These are phyloP conservation scores for Nycteola revayana DNA, from an alignment of 2,888 invertebrate genomes.

Conservation along the genomic window DNA sequence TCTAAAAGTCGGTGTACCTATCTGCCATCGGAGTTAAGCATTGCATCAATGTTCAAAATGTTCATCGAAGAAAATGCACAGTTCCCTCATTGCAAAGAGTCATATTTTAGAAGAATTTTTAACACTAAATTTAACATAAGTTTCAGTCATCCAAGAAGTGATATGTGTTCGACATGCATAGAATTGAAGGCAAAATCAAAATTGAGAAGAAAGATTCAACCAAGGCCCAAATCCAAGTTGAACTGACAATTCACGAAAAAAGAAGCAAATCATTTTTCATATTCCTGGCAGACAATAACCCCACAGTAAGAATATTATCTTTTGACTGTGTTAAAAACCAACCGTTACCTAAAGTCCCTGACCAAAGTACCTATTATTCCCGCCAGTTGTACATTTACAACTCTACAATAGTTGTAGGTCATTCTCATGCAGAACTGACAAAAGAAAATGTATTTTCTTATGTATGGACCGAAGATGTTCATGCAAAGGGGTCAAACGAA, in stretches of 20 bases:
- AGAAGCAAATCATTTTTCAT: slow-evolving; percentile 6
- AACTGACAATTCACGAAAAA: slow-evolving; percentile 5
- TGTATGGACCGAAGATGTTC: slow-evolving; percentile 10
- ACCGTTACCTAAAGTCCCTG: slow-evolving; percentile 16
- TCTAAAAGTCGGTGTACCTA: slow-evolving; percentile 20
- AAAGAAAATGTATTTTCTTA: slow-evolving; percentile 13
- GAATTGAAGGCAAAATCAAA: slow-evolving; percentile 14
- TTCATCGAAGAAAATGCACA: slow-evolving; percentile 14
- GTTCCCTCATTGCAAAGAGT: slow-evolving; percentile 17
- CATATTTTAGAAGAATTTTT: slow-evolving; percentile 19
- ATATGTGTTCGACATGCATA: slow-evolving; percentile 16
- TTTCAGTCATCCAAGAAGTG: slow-evolving; percentile 14
- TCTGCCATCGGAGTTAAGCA: slow-evolving; percentile 15
- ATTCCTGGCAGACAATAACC: slow-evolving; percentile 8
- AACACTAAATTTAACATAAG: slow-evolving; percentile 15
- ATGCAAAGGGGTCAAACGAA: slow-evolving; percentile 26
- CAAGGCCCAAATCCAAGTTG: slow-evolving; percentile 5
- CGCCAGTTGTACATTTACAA: slow-evolving; percentile 17
- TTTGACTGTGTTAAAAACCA: slow-evolving; percentile 19
- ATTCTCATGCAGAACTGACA: slow-evolving; percentile 9
- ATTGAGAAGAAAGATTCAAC: slow-evolving; percentile 9
- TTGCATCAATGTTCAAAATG: slow-evolving; percentile 23
- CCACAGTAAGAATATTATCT: slow-evolving; percentile 11
- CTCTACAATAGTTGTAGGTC: slow-evolving; percentile 12
- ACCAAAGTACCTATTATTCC: slow-evolving; percentile 19